These are phyloP conservation scores for Nixonia krombeini DNA, from an alignment of 1,140 invertebrate species.

Conservation along the genomic window DNA sequence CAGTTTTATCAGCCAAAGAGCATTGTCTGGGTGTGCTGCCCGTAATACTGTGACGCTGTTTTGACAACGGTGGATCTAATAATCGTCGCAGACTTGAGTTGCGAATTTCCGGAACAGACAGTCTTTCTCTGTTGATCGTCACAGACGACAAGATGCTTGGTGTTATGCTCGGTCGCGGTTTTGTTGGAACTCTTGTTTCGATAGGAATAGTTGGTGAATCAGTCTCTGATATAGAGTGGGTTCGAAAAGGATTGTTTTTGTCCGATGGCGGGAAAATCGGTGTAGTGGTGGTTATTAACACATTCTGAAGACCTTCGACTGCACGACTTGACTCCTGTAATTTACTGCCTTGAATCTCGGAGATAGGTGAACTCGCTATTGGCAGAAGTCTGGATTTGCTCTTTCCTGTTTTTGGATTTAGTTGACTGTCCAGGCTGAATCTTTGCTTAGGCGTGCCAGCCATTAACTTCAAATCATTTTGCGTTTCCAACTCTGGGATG, in stretches of 20 bases:
- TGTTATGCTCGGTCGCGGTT: conserved; percentile 15
- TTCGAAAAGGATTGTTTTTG: conserved; percentile 37
- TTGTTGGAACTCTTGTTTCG: conserved; percentile 5
- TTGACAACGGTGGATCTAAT: conserved; percentile 57
- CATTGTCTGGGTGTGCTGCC: conserved; percentile 48
- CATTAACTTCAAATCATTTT: conserved; percentile 62
- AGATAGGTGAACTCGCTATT: conserved; percentile 64
- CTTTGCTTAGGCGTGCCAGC: conserved; percentile 64
- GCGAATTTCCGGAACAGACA: conserved; percentile 66
- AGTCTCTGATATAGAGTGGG: neutral
- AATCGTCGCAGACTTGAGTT: conserved; percentile 63
- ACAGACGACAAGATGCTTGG: conserved; percentile 14
- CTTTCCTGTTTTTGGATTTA: conserved; percentile 52
- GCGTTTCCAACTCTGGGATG: conserved; percentile 64
- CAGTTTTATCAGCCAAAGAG: conserved; percentile 44
- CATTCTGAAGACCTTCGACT: conserved; percentile 53
- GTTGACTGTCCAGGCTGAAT: conserved; percentile 63
- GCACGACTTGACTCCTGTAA: too few species aligned
- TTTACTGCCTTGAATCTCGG: conserved; percentile 51
- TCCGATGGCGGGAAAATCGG: conserved; percentile 57
- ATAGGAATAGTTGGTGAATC: conserved; percentile 2
- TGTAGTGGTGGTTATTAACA: conserved; percentile 58
- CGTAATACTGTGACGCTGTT: conserved; percentile 65
- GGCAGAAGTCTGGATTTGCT: conserved; percentile 57
- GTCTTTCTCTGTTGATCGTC: too few species aligned